Conservation (phyloP, 2,113 vertebrate species). For the Nibea coibor region DNA sequence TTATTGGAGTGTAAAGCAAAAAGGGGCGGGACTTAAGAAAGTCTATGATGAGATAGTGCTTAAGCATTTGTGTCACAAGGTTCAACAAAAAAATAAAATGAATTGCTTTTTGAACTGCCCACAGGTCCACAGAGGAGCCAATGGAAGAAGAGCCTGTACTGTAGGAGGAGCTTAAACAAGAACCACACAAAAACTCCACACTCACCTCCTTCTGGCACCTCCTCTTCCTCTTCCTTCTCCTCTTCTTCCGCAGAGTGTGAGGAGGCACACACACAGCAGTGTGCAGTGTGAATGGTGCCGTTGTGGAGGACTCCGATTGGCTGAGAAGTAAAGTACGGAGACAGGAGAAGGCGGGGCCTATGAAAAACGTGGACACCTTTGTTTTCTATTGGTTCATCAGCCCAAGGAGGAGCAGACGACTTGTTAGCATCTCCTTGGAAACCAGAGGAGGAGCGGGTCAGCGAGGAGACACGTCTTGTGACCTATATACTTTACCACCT, state of each 20-base stretch:
- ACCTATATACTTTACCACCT: slow-evolving; percentile 38
- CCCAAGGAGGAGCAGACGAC: slow-evolving; percentile 60
- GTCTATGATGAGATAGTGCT: too few relatives aligned
- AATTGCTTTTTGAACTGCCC: background rate
- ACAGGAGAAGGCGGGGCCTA: slow-evolving; percentile 18
- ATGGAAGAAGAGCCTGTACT: slow-evolving; percentile 79
- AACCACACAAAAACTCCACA: slow-evolving; percentile 56
- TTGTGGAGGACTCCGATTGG: slow-evolving; percentile 40
- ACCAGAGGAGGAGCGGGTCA: slow-evolving; percentile 40
- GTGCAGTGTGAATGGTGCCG: slow-evolving; percentile 13
- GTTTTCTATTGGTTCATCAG: slow-evolving; percentile 21
- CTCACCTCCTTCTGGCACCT: slow-evolving; percentile 71
- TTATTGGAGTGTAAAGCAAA: too few relatives aligned
- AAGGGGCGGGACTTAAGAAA: too few relatives aligned
- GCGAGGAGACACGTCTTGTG: slow-evolving; percentile 21
- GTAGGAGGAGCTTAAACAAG: slow-evolving; percentile 72
- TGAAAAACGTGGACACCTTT: slow-evolving; percentile 22
- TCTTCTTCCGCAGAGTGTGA: slow-evolving; percentile 54
- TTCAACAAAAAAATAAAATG: background rate
- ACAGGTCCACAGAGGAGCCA: slow-evolving; percentile 77
- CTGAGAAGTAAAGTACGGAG: slow-evolving; percentile 49
- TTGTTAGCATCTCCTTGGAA: slow-evolving; percentile 69
- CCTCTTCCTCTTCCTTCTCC: slow-evolving; percentile 55
- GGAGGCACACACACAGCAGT: slow-evolving; percentile 22
- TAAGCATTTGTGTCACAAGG: too few relatives aligned